Percentiles rank a stretch among this genome's conserved stretches.
Conservation (phyloP, 2,797 vertebrate species). For the Poecilia gillii region DNA sequence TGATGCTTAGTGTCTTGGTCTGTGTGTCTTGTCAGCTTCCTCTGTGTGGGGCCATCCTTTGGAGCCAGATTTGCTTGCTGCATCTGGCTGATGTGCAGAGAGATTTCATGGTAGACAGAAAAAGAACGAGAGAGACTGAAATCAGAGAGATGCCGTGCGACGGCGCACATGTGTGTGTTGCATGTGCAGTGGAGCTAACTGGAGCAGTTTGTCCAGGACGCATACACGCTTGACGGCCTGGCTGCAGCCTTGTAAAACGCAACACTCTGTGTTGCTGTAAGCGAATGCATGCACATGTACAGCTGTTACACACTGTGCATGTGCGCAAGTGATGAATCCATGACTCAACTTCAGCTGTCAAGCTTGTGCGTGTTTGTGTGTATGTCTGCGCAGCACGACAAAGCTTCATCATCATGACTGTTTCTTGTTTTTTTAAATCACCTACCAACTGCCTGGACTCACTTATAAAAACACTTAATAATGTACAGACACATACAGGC, state of each 20-base stretch:
- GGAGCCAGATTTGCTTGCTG: slow-evolving; percentile 59
- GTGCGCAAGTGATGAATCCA: slow-evolving; percentile 54
- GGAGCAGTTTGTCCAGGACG: slow-evolving; percentile 70
- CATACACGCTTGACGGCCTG: slow-evolving; percentile 55
- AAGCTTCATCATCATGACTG: slow-evolving; percentile 51
- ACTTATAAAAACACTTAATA: slow-evolving; percentile 1
- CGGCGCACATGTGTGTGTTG: slow-evolving; percentile 39
- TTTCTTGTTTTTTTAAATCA: slow-evolving; percentile 13
- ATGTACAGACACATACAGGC: background rate
- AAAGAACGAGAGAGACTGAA: slow-evolving; percentile 11
- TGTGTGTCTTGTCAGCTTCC: slow-evolving; percentile 63
- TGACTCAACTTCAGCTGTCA: slow-evolving; percentile 51
- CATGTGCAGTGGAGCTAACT: slow-evolving; percentile 73
- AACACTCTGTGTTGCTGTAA: slow-evolving; percentile 35
- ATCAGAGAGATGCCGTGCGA: slow-evolving; percentile 22
- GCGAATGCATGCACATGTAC: slow-evolving; percentile 23
- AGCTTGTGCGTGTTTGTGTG: slow-evolving; percentile 21
- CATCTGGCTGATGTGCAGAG: slow-evolving; percentile 62
- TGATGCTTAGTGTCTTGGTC: slow-evolving; percentile 73
- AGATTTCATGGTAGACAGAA: slow-evolving; percentile 60
- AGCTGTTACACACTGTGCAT: slow-evolving; percentile 48
- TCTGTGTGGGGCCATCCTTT: slow-evolving; percentile 60
- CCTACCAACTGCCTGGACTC: slow-evolving; percentile 25
- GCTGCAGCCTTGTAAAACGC: slow-evolving; percentile 54
- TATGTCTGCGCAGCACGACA: slow-evolving; percentile 42